Evolutionary conservation across 2,797 vertebrate species (phyloP).

Genomic region (Acipenser transmontanus): DNA sequence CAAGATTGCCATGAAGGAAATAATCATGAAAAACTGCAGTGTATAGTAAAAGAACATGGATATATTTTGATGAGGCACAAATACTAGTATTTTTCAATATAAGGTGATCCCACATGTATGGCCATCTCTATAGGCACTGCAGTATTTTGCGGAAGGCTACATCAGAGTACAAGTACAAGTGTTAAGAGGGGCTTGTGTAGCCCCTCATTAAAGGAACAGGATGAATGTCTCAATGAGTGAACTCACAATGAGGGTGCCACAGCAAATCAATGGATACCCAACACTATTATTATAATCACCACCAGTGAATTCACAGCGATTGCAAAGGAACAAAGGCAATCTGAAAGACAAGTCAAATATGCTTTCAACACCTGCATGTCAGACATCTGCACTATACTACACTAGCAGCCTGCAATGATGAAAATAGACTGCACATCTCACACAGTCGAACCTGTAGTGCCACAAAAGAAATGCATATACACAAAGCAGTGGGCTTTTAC

Average conservation of each 20-base stretch:
- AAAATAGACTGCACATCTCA: too few species aligned
- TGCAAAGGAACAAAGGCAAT: slow-evolving; percentile 60
- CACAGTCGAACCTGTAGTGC: too few species aligned
- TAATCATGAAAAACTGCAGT: slow-evolving; percentile 22
- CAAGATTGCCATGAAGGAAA: slow-evolving; percentile 28
- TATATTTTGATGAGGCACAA: slow-evolving; percentile 22
- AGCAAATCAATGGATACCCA: slow-evolving; percentile 62
- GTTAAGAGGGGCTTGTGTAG: slow-evolving; percentile 45
- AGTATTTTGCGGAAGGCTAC: slow-evolving; percentile 15
- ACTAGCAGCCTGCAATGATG: too few species aligned
- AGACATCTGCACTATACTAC: slow-evolving; percentile 5
- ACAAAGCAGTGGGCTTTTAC: too few species aligned
- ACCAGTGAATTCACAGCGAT: slow-evolving; percentile 52
- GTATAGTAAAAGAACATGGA: slow-evolving; percentile 15
- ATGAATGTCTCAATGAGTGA: slow-evolving; percentile 59
- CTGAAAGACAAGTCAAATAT: slow-evolving; percentile 52
- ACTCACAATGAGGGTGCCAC: slow-evolving; percentile 53
- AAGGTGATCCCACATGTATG: too few species aligned
- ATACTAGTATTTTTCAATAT: background rate
- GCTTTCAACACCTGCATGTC: slow-evolving; percentile 55
- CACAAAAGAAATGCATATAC: too few species aligned
- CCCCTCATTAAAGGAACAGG: slow-evolving; percentile 62
- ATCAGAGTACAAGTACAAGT: slow-evolving; percentile 36
- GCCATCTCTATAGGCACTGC: too few species aligned
- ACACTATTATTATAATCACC: slow-evolving; percentile 52